Base-by-base conservation (phyloP, 2,113 vertebrate species). In the Pipa parva region DNA sequence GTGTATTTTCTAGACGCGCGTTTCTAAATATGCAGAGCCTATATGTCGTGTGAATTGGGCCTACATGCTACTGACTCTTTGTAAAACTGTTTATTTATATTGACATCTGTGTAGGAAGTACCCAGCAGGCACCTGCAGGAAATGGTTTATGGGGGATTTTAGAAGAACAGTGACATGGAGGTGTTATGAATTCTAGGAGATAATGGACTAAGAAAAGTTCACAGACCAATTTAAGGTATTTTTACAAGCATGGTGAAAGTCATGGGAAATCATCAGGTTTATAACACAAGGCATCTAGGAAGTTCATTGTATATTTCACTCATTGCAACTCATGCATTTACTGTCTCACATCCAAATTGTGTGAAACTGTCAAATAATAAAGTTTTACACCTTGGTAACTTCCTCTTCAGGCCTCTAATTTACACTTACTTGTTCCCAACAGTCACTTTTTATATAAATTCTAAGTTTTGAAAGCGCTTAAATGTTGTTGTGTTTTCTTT, bases 191-290 rank as follows among this genome's bases (percentile, higher is more conserved):
- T 31, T n/a, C 25, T 59, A 59, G 20, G 45, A n/a, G 45, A 31
- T 49, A 50, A 8, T 25, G 3, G 7, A 29, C 21, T 59, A 50
- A 15, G 13, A 7, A 46, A 17, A 20, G n/a, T 15, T 39, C 54
- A 24, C 36, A 29, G 27, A 27, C 26, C 22, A 5, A 12, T 60
- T 54, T 39, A 26, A 28, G 28, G 28, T 22, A 33, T 33, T 60
- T 69, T 60, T 54, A 69, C 31, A 21, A 69, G 25, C 21, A 2
- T 8, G 3, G 15, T 29, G 21, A 20, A 20, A 60, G 29, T 3
- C 57, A 42, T 52, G 48, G 29, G 46, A 69, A 69, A 6, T 24
- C 26, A 15, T n/a, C 29, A 69, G 27, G 52, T 69, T 69, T 69
- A 69, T 54, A 31, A 39, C 33, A 42, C 20, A 17, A 29, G n/a